Evolutionary conservation across 2,888 invertebrate genomes (phyloP), one percentile per base, ranked within the genome.

Genomic region (Nomada lathburiana): DNA sequence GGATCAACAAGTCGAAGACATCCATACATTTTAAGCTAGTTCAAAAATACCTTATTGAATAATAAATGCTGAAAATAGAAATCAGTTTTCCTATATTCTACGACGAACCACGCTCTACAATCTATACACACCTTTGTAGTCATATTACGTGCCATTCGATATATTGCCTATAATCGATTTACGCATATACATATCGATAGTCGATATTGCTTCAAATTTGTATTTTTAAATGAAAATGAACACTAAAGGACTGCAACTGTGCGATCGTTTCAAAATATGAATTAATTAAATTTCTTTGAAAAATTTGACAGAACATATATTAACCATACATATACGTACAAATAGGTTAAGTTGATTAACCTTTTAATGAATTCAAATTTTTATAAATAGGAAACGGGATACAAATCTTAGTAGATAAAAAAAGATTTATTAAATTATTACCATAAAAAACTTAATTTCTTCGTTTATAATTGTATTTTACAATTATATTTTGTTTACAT

Each of bases 391-490:
- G 18, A 60, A 77, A 23, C 50, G 26, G 36, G 67, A 47, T 50
- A 55, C 60, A 23, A 47, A 65, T 57, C 11, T 47, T 23, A 44
- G 63, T 63, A 18, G 50, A 64, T 68, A 81, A 70, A 79, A 70
- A 74, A 65, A 50, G n/a, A 62, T 81, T 81, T 81, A 81, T 79
- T 81, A 74, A 74, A 79, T 79, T 65, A 81, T 70, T 74, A 26
- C 44, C 65, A 44, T 70, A 70, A 80, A 36, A 60, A 81, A 81
- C 55, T 57, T 11, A 36, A 5, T 70, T 78, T 53, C 42, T 13
- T 18, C n/a, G 42, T 60, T 57, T 50, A 18, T 23, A 52, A 36
- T 67, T 7, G 13, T 26, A 47, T 62, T 26, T 47, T 29, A 65
- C 36, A 76, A 65, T 29, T 60, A 57, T 62, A 63, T 60, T 18